Percentiles rank a stretch among this genome's conserved stretches.
These are phyloP conservation scores for Harpalus rufipes DNA, from an alignment of 2,888 invertebrate genomes.

Conservation along the genomic window DNA sequence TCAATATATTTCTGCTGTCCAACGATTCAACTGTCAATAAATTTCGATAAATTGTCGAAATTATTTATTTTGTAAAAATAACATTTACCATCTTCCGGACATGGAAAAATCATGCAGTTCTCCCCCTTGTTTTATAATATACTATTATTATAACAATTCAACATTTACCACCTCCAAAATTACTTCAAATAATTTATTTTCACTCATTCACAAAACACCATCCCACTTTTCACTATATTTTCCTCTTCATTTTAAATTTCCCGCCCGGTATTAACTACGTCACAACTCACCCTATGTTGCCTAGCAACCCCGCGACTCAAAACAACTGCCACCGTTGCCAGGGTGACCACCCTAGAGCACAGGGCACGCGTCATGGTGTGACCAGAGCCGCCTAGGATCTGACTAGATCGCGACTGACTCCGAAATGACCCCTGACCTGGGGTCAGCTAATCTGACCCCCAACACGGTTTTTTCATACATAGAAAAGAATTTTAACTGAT, in stretches of 20 bases:
- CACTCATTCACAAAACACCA: not conserved
- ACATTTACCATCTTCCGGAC: no score
- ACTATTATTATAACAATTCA: not conserved
- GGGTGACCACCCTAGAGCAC: conserved; percentile 20
- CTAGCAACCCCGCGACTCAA: conserved; percentile 25
- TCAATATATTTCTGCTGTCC: no score
- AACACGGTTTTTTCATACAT: not conserved
- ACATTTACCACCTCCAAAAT: not conserved
- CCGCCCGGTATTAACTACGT: not conserved
- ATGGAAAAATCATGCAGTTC: no score
- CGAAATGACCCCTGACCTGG: conserved; percentile 21
- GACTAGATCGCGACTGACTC: not conserved
- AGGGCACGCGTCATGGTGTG: conserved; percentile 36
- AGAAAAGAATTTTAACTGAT: not conserved
- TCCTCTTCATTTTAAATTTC: not conserved
- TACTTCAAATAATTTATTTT: no score
- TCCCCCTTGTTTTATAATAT: no score
- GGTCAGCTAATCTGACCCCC: not conserved
- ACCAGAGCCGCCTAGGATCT: conserved; percentile 19
- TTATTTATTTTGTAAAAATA: no score
- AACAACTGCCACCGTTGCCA: conserved; percentile 8
- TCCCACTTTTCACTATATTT: not conserved
- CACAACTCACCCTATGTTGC: conserved; percentile 42
- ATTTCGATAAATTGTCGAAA: no score
- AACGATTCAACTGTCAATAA: no score